Conservation (phyloP, 2,113 vertebrate genomes). For the Ctenodactylus gundi region DNA sequence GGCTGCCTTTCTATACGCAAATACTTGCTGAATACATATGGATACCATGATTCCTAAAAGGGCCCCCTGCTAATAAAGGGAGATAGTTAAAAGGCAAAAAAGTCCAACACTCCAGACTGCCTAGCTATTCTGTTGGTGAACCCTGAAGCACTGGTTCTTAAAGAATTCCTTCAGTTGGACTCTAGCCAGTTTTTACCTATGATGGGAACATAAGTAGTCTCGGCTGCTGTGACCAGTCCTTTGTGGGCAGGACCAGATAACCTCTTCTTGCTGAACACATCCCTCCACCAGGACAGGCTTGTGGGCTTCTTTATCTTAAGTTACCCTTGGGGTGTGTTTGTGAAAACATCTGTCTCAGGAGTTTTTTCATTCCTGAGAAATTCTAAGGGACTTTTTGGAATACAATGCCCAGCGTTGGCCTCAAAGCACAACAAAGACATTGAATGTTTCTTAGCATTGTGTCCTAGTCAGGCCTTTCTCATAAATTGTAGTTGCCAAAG, state of each 20-base stretch:
- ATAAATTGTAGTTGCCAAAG: neutral
- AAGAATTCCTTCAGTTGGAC: neutral
- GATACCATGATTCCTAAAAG: neutral
- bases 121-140: neutral
- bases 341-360: neutral
- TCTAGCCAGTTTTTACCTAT: neutral
- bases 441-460: neutral
- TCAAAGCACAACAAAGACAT: neutral
- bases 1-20: neutral
- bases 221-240: neutral
- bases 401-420: neutral
- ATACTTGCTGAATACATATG: neutral
- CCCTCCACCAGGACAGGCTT: neutral
- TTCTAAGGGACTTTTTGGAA: neutral
- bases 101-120: accelerated
- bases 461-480: neutral
- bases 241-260: neutral
- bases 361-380: neutral
- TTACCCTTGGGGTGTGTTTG: neutral
- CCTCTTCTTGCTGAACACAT: neutral
- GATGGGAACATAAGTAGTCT: neutral
- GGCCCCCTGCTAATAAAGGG: neutral
- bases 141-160: neutral
- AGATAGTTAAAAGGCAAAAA: neutral
- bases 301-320: neutral